These are phyloP conservation scores for Eretmocerus hayati DNA, from an alignment of 2,888 invertebrate species.

Conservation along the genomic window DNA sequence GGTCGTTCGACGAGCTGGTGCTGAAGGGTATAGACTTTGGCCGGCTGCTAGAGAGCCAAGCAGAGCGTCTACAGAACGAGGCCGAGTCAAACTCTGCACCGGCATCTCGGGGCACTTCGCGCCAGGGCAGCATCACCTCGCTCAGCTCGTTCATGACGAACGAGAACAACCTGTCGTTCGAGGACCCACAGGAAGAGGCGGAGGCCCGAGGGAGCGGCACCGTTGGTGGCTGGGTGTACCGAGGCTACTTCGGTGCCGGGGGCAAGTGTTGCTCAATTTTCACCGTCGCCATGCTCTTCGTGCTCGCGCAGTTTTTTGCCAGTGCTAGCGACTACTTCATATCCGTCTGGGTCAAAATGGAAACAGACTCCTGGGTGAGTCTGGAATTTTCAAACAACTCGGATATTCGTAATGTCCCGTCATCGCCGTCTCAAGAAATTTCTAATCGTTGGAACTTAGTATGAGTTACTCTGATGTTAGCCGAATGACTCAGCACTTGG, in stretches of 20 bases:
- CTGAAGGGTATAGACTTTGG: constrained; percentile 73
- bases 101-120: constrained; percentile 35
- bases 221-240: constrained; percentile 58
- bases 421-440: no score
- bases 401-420: no score
- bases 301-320: constrained; percentile 62
- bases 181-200: constrained; percentile 28
- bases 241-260: constrained; percentile 64
- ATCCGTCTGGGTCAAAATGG: constrained; percentile 58
- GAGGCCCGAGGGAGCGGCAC: constrained; percentile 51
- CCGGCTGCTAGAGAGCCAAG: constrained; percentile 52
- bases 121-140: constrained; percentile 40
- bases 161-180: constrained; percentile 24
- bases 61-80: constrained; percentile 28
- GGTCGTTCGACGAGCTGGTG: constrained; percentile 63
- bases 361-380: constrained; percentile 32
- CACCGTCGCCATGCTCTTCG: constrained; percentile 56
- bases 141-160: constrained; percentile 36
- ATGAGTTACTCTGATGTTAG: no score
- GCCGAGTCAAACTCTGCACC: constrained; percentile 28
- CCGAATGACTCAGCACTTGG: no score
- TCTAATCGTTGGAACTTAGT: no score
- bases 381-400: no score
- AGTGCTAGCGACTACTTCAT: constrained; percentile 75
- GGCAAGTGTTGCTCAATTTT: constrained; percentile 59